Base-by-base conservation (phyloP, 64 coral and sea anemone species). In the Acropora yongei region DNA sequence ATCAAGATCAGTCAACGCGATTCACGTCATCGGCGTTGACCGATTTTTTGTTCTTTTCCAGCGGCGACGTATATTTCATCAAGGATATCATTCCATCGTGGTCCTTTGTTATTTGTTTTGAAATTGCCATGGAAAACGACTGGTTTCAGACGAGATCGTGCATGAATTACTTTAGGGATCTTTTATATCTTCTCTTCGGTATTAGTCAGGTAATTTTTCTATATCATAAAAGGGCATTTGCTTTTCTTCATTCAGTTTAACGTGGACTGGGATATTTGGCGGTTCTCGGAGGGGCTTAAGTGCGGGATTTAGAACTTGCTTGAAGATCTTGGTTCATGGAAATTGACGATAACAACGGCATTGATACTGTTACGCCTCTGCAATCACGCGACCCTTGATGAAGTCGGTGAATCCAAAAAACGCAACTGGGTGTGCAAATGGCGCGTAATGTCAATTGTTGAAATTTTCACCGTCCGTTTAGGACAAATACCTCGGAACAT, bases 141-240 rank as follows among this genome's bases (percentile, higher is more conserved):
- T 4, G 13, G 65, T 18, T 10, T 71, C 14, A 71, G 17, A 85
- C 6, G 41, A 48, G 72, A 47, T 68, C 63, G 65, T 71, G 63
- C 82, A 13, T 85, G 65, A 85, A 41, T 20, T 45, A 48, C 7
- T 2, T 30, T 4, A 8, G 16, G 43, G n/a, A 65, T 63, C 65
- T 85, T 72, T 50, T 85, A 48, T 47, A 44, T 85, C 4, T 5
- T 43, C 44, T 49, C 2, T 30, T 68, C 41, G 49, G 72, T 85
- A 85, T 85, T 85, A 85, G 82, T 30, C 18, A 16, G 17, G 82
- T 48, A 85, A 85, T 85, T 85, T 85, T 85, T 58, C 5, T 84
- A 84, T 84, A 84, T 84, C 46, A 60, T 84, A 3, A 47, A 57
- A 68, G 80, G 47, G 47, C 65, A 48, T 68, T 39, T 17, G 44